Conservation (phyloP, 2,113 vertebrate species). For the Centropristis striata region DNA sequence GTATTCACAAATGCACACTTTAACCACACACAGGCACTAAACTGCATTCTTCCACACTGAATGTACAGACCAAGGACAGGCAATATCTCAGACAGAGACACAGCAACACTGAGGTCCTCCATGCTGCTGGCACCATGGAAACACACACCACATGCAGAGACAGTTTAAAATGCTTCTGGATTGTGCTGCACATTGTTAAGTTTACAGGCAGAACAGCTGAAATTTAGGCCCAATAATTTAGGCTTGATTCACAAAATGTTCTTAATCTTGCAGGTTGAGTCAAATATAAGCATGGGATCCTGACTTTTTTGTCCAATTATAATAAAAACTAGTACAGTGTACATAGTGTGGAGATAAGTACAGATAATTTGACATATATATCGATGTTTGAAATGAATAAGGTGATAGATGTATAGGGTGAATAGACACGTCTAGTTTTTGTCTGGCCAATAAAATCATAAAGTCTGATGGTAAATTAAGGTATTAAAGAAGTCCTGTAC, state of each 20-base stretch:
- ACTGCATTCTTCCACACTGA: slow-evolving; percentile 21
- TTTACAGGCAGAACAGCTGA: not conserved
- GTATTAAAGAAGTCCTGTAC: not conserved
- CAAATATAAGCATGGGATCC: not conserved
- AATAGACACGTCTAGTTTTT: not conserved
- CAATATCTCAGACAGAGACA: slow-evolving; percentile 15
- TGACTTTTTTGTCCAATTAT: not conserved
- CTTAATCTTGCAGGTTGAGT: not conserved
- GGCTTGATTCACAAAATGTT: not conserved
- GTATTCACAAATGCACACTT: not conserved
- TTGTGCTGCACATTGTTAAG: not conserved
- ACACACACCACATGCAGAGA: not conserved
- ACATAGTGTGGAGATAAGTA: not conserved
- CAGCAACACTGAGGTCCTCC: not conserved
- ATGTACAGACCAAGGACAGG: slow-evolving; percentile 6
- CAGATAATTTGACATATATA: not conserved
- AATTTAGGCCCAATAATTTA: not conserved
- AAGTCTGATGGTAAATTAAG: not conserved
- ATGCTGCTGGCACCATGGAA: not conserved
- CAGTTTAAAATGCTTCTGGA: not conserved
- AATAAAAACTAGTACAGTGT: not conserved
- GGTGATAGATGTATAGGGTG: not conserved
- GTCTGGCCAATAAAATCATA: not conserved
- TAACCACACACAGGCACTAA: slow-evolving; percentile 11
- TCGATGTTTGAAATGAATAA: not conserved